Base-by-base conservation (phyloP, 2,113 vertebrate genomes). In the Ictalurus furcatus region DNA sequence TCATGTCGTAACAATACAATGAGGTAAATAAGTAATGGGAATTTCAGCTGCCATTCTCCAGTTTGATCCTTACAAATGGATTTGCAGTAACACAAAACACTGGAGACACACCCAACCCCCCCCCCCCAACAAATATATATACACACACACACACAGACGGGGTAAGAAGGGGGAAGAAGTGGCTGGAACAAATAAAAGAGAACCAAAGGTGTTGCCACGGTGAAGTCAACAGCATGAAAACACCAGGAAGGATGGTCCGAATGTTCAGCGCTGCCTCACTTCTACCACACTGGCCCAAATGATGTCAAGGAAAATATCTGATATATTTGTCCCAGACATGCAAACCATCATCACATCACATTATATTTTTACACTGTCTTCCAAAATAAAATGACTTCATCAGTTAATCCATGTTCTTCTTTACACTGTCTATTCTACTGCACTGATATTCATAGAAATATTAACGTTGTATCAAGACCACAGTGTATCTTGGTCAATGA, bases 141-240 rank as follows among this genome's bases (percentile, higher is more conserved):
- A 71, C 23, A 87, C 3, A 56, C 25, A 56, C 40, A 6, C 4
- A 17, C 2, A 71, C 13, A 73, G 7, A 87, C 4, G n/a, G 9
- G 40, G 1, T 37, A 0, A 37, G 59, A 25, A 48, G 9, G 44
- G 48, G 48, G 48, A 9, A 4, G 69, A 14, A 56, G 25, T 63
- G 71, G 44, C 37, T 85, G 52, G 69, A 63, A 89, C 23, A 90
- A 30, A 52, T 12, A 83, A 63, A 30, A 80, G 71, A 88, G 63
- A 61, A 30, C 79, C 83, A 90, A 61, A 82, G 84, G 76, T 30
- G 93, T 95, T 92, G 92, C 95, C 92, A 94, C 58, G 92, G 94
- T 89, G 90, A 95, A 85, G 44, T 95, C 92, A 94, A 95, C 94
- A 95, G 23, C 86, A 69, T 88, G 76, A 93, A 94, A 94, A 95